phyloP scores from a whole-genome alignment of 2,113 vertebrate genomes.

The Daubentonia madagascariensis region DNA sequence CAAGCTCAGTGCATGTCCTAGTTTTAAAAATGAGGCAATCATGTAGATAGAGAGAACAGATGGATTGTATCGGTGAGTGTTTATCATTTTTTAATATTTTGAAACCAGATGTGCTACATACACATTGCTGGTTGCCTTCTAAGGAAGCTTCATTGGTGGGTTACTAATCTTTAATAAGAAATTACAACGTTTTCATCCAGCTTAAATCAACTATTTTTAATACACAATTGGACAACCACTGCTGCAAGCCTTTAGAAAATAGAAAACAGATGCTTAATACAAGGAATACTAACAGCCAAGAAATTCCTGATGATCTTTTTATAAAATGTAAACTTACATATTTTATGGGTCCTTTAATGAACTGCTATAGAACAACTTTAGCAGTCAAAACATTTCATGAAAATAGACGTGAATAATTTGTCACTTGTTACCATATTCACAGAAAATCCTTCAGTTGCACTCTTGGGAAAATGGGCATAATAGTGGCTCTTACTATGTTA shows the following conservation, averaged over 20 bases:
- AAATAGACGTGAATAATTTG: conserved; percentile 81
- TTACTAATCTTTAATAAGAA: conserved; percentile 84
- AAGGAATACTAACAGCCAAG: conserved; percentile 81
- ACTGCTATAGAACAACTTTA: conserved; percentile 85
- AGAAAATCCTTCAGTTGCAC: conserved; percentile 73
- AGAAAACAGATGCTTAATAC: conserved; percentile 86
- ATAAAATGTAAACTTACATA: conserved; percentile 88
- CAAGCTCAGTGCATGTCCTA: conserved; percentile 66
- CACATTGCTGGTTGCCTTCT: conserved; percentile 78
- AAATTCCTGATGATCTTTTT: conserved; percentile 86
- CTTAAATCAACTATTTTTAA: conserved; percentile 84
- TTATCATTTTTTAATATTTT: conserved; percentile 87
- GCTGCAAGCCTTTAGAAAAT: conserved; percentile 81
- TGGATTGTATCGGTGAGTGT: conserved; percentile 83
- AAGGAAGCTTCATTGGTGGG: conserved; percentile 82
- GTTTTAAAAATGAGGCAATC: conserved; percentile 81
- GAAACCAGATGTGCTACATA: conserved; percentile 85
- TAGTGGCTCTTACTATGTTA: conserved; percentile 73
- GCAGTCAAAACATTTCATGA: conserved; percentile 87
- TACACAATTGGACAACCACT: conserved; percentile 81
- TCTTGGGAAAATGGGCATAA: conserved; percentile 78
- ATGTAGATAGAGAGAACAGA: conserved; percentile 82
- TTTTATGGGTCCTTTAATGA: conserved; percentile 87
- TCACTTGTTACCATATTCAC: conserved; percentile 82
- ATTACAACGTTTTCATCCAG: conserved; percentile 83